Conservation (phyloP, 1,140 invertebrate genomes). For the Hyphantria cunea region DNA sequence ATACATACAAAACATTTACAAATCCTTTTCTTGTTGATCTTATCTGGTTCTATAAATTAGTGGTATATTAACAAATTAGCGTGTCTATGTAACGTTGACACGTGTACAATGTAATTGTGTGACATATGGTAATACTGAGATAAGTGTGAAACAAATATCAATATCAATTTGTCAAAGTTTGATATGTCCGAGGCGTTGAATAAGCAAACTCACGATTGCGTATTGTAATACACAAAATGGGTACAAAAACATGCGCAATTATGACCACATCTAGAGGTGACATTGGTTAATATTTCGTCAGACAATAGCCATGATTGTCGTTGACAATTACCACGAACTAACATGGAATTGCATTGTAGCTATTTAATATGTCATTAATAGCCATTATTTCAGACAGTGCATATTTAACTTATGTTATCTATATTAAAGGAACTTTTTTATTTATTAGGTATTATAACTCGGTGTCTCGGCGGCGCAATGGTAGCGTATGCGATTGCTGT, state of each 20-base stretch:
- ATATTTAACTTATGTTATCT: no score
- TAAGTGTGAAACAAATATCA: constrained; percentile 21
- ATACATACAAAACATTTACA: constrained; percentile 2
- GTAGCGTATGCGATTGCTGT: no score
- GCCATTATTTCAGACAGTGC: no score
- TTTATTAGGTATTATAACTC: no score
- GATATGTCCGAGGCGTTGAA: constrained; percentile 5
- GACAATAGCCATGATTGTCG: constrained; percentile 10
- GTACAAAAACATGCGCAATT: not conserved
- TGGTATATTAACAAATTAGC: constrained; percentile 4
- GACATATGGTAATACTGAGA: not conserved
- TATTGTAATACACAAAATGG: not conserved
- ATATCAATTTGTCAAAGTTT: constrained; percentile 15
- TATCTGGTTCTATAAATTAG: constrained; percentile 13
- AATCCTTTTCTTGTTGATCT: not conserved
- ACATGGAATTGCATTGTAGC: not conserved
- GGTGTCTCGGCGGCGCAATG: no score
- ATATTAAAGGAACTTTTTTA: no score
- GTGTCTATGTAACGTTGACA: no score
- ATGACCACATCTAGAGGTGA: constrained; percentile 7
- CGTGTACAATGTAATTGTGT: no score
- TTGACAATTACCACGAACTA: not conserved
- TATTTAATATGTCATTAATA: no score
- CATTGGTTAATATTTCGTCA: constrained; percentile 17
- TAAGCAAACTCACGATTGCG: constrained; percentile 1